These are phyloP conservation scores for Drosophila equinoxialis DNA, from an alignment of 1,140 invertebrate genomes.

Conservation along the genomic window DNA sequence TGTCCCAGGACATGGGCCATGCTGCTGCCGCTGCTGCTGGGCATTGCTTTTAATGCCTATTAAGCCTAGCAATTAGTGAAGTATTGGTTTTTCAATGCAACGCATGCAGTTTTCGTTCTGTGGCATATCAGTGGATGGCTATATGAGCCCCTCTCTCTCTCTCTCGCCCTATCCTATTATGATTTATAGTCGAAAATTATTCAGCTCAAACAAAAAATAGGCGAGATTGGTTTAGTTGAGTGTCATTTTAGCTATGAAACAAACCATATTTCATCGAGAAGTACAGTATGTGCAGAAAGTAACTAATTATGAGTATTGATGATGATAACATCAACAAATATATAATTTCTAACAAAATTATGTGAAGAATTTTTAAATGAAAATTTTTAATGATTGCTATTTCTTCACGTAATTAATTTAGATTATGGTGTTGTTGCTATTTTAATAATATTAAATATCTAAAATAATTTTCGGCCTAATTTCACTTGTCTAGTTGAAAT, in stretches of 20 bases:
- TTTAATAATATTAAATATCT: no score
- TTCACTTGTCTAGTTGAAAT: no score
- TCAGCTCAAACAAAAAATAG: conserved; percentile 13
- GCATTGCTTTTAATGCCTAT: conserved; percentile 80
- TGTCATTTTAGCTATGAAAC: neutral
- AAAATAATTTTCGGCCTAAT: no score
- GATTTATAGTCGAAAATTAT: conserved; percentile 66
- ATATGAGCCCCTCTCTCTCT: conserved; percentile 1
- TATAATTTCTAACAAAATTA: no score
- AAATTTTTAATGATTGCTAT: no score
- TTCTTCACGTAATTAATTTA: no score
- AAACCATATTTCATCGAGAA: neutral
- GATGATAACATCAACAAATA: neutral
- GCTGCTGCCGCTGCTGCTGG: conserved; percentile 45
- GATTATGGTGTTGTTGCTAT: no score
- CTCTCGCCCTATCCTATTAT: conserved; percentile 27
- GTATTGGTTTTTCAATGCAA: conserved; percentile 73
- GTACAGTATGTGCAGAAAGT: neutral
- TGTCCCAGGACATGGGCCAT: conserved; percentile 53
- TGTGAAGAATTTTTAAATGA: no score
- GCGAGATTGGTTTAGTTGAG: conserved; percentile 23
- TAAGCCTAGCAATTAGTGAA: conserved; percentile 78
- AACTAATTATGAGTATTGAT: neutral
- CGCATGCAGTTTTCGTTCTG: conserved; percentile 29
- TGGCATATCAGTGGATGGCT: conserved; percentile 12